Conservation (phyloP, 64 coral and sea anemone genomes). For the Montipora cactus region DNA sequence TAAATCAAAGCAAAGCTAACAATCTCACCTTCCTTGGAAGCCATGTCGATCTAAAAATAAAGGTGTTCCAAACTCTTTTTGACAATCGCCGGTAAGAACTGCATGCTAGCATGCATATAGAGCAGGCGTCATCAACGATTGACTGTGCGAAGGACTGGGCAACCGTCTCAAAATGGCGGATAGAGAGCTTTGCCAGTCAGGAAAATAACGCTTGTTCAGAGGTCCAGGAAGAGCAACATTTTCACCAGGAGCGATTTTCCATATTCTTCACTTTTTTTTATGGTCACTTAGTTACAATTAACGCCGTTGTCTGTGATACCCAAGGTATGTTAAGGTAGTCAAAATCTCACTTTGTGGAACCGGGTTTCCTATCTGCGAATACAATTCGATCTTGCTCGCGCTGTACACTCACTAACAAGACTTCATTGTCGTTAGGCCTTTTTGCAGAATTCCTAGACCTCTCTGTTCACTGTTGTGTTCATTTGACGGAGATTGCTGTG, state of each 20-base stretch:
- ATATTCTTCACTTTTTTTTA: neutral
- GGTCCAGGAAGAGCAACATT: neutral
- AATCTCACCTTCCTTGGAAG: conserved; percentile 19
- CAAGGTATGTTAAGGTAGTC: too few relatives aligned
- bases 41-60: neutral
- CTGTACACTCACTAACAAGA: neutral
- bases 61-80: too few relatives aligned
- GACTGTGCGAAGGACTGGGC: conserved; percentile 12
- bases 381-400: neutral
- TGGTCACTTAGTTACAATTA: neutral
- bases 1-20: neutral
- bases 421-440: too few relatives aligned
- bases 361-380: too few relatives aligned
- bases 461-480: too few relatives aligned
- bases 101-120: neutral
- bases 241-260: neutral
- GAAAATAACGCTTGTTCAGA: neutral
- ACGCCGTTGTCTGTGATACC: neutral
- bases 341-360: too few relatives aligned
- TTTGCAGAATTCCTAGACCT: too few relatives aligned
- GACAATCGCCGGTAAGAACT: too few relatives aligned
- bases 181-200: too few relatives aligned
- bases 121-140: neutral
- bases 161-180: neutral
- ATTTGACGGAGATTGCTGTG: too few relatives aligned